Conservation (phyloP, 2,113 vertebrate genomes). For the Atlantisia rogersi region DNA sequence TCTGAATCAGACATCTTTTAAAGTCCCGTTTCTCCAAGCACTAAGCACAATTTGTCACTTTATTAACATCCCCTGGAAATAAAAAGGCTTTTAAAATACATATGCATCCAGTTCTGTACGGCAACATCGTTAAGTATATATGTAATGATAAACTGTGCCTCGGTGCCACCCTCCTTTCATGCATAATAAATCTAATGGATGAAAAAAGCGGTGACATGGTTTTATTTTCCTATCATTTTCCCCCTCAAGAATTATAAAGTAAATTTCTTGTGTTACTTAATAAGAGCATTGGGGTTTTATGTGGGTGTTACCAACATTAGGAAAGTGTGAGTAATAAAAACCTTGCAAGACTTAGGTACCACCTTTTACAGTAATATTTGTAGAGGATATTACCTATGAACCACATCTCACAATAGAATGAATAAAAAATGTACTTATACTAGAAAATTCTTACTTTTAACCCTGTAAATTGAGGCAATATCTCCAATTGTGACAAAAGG, state of each 20-base stretch:
- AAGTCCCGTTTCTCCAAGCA: conserved; percentile 8
- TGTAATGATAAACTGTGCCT: not conserved
- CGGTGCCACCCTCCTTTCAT: conserved; percentile 28
- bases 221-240: conserved; percentile 71
- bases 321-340: conserved; percentile 66
- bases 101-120: not conserved
- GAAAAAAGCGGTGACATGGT: conserved; percentile 15
- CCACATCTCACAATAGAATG: conserved; percentile 1
- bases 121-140: not conserved
- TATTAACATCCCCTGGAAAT: not conserved
- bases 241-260: conserved; percentile 53
- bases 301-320: conserved; percentile 60
- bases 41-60: not conserved
- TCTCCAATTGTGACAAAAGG: not conserved
- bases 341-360: conserved; percentile 38
- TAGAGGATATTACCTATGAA: conserved; percentile 17
- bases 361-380: conserved; percentile 67
- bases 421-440: not conserved
- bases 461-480: not conserved
- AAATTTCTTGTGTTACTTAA: conserved; percentile 63
- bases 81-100: not conserved
- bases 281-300: conserved; percentile 59
- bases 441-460: conserved; percentile 6
- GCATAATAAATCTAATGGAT: conserved; percentile 42
- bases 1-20: conserved; percentile 33